phyloP scores from a whole-genome alignment of 2,113 vertebrate genomes.

The Mellivora capensis region DNA sequence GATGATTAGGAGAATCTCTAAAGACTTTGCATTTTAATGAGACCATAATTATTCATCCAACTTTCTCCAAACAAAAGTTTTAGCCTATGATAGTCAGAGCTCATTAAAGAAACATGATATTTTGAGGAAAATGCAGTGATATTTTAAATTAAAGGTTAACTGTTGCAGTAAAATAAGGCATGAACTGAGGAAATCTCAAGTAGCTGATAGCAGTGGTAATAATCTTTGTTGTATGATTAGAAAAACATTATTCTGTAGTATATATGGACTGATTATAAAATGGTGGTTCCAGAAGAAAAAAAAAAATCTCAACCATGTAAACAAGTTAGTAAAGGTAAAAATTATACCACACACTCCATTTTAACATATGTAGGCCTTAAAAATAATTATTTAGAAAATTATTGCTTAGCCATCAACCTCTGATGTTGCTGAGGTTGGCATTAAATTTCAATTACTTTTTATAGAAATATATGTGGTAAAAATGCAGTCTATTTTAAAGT shows the following conservation, averaged over 20 bases:
- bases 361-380: not conserved
- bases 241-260: not conserved
- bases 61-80: conserved; percentile 20
- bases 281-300: not conserved
- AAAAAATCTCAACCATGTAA: not conserved
- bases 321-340: not conserved
- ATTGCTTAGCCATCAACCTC: not conserved
- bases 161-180: not conserved
- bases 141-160: conserved; percentile 55
- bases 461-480: not conserved
- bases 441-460: not conserved
- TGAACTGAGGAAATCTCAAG: not conserved
- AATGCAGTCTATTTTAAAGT: not conserved
- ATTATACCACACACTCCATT: not conserved
- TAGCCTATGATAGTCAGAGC: not conserved
- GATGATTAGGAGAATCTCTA: not conserved
- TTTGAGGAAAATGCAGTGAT: conserved; percentile 7
- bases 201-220: not conserved
- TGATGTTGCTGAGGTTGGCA: not conserved
- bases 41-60: not conserved
- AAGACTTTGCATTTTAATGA: conserved; percentile 47
- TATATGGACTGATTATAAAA: not conserved
- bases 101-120: not conserved
- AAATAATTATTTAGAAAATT: not conserved
- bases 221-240: not conserved